Evolutionary conservation across 2,113 vertebrate species (phyloP).

Genomic region (Planiliza haematocheilus): DNA sequence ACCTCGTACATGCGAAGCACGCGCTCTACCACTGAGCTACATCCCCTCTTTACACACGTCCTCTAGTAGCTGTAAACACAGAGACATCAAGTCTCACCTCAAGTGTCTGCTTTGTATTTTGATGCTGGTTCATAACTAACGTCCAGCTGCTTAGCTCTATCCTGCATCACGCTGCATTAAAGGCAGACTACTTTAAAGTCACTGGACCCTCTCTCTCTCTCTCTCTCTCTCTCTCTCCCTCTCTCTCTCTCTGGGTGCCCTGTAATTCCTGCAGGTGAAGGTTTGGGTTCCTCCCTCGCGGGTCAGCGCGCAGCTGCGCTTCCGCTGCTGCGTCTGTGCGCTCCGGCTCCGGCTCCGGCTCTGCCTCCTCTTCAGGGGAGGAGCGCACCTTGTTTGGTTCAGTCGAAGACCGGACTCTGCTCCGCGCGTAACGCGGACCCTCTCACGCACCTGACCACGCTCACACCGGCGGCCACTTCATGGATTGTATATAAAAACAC

Average conservation of each 20-base stretch:
- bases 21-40: constrained; percentile 83
- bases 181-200: too few species aligned
- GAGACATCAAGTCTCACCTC: too few species aligned
- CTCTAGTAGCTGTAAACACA: too few species aligned
- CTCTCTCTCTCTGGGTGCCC: too few species aligned
- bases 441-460: constrained; percentile 9
- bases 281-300: not conserved
- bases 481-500: not conserved
- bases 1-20: constrained; percentile 72
- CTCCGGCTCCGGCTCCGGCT: not conserved
- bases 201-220: too few species aligned
- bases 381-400: constrained; percentile 42
- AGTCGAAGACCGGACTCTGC: constrained; percentile 8
- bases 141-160: too few species aligned
- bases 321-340: constrained; percentile 14
- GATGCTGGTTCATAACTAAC: too few species aligned
- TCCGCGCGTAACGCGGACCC: constrained; percentile 33
- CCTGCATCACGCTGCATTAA: too few species aligned
- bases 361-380: constrained; percentile 23
- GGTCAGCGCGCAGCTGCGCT: too few species aligned
- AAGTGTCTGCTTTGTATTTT: too few species aligned
- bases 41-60: constrained; percentile 49
- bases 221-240: too few species aligned
- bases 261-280: not conserved
- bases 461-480: not conserved